phyloP scores from a whole-genome alignment of 2,888 invertebrate genomes.

The Athalia circularis region DNA sequence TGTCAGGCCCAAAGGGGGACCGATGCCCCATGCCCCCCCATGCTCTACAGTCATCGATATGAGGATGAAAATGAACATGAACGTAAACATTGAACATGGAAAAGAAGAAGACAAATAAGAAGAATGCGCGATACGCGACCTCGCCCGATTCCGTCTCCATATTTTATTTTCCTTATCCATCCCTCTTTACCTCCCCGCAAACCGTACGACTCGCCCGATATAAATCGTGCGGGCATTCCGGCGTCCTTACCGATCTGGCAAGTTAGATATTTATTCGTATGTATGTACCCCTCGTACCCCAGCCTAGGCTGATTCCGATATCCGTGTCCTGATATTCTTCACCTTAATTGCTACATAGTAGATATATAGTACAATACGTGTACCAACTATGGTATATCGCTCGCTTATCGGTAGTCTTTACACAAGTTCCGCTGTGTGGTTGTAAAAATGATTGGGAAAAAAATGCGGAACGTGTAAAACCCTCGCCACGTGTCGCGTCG shows the following conservation, averaged over 20 bases:
- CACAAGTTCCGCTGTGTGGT: too few species aligned
- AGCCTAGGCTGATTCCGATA: conserved; percentile 24
- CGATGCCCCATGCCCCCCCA: too few species aligned
- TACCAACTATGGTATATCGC: too few species aligned
- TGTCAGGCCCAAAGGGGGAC: background rate
- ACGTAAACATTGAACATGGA: too few species aligned
- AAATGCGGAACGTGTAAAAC: conserved; percentile 34
- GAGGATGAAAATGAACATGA: too few species aligned
- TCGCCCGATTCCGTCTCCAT: conserved; percentile 47
- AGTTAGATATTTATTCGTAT: too few species aligned
- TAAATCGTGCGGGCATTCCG: conserved; percentile 49
- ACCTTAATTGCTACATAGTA: too few species aligned
- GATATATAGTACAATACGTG: too few species aligned
- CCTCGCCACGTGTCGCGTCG: conserved; percentile 14
- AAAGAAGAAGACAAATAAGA: too few species aligned
- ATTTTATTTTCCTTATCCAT: conserved; percentile 8
- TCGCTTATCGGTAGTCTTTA: conserved; percentile 16
- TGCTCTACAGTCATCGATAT: too few species aligned
- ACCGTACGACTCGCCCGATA: conserved; percentile 17
- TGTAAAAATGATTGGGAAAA: background rate
- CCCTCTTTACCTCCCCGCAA: too few species aligned
- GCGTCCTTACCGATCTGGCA: conserved; percentile 4
- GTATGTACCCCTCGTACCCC: background rate
- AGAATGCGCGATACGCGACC: conserved; percentile 22
- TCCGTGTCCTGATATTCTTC: background rate